Conservation (phyloP, 2,797 vertebrate genomes). For the Trichosurus vulpecula region DNA sequence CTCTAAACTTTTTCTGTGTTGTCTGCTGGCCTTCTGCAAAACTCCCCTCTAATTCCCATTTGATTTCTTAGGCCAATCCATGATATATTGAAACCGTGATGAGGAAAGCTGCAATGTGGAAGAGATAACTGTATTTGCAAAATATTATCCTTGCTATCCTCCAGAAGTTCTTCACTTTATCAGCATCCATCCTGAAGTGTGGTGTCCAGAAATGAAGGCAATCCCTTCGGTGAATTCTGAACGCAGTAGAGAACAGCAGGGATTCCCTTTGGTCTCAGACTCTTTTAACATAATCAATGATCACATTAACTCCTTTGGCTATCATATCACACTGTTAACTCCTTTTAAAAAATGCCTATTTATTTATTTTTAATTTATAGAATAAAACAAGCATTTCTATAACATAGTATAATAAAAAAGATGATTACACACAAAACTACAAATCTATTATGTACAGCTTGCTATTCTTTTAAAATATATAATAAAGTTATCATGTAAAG, state of each 20-base stretch:
- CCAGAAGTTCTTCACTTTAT: neutral
- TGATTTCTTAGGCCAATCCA: neutral
- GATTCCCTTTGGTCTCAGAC: neutral
- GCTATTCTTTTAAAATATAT: neutral
- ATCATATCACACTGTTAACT: neutral
- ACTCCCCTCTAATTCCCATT: neutral
- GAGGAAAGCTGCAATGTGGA: neutral
- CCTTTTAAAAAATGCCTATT: neutral
- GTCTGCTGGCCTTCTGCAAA: neutral
- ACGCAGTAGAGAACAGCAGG: neutral
- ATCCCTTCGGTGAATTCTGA: neutral
- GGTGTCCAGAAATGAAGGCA: neutral
- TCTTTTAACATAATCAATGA: neutral
- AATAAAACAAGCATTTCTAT: neutral
- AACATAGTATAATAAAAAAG: neutral
- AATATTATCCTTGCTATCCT: neutral
- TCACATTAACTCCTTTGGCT: neutral
- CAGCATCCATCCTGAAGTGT: neutral
- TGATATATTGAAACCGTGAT: neutral
- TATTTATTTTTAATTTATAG: neutral
- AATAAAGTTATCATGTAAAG: neutral
- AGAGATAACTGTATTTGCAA: neutral
- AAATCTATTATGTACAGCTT: neutral
- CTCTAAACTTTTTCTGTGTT: neutral
- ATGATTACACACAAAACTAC: neutral